A percentile compares a stretch with the other conserved stretches of the same genome.
phyloP scores from a whole-genome alignment of 37 sponge, comb jelly and placozoan species.

The Crambe crambe region DNA sequence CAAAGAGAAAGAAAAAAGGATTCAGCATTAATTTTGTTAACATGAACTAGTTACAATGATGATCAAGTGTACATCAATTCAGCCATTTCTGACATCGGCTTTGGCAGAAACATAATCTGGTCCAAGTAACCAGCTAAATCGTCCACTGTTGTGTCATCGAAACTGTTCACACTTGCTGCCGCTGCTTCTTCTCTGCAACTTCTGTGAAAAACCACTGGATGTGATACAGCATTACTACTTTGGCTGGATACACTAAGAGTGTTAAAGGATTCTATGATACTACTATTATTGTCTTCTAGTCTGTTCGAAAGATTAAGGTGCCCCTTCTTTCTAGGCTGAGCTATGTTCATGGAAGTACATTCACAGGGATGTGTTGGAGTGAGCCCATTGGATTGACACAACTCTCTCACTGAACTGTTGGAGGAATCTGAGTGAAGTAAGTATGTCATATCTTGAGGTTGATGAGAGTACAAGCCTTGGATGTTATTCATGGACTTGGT shows the following conservation, averaged over 20 bases:
- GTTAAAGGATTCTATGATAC: slow-evolving; percentile 15
- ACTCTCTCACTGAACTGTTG: too few species aligned
- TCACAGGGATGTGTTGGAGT: too few species aligned
- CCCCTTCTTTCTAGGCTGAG: slow-evolving; percentile 1
- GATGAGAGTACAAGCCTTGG: too few species aligned
- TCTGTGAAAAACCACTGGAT: neutral
- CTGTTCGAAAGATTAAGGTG: neutral
- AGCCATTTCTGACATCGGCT: slow-evolving; percentile 89
- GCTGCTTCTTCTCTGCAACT: slow-evolving; percentile 33
- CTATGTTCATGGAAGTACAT: too few species aligned
- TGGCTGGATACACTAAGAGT: slow-evolving; percentile 21
- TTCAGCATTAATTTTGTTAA: too few species aligned
- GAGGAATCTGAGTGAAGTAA: too few species aligned
- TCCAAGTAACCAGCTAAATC: slow-evolving; percentile 89
- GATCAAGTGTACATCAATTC: slow-evolving; percentile 85
- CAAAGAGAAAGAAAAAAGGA: too few species aligned
- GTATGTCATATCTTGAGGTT: too few species aligned
- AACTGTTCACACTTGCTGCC: neutral
- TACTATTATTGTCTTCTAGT: neutral
- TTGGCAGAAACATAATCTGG: slow-evolving; percentile 72
- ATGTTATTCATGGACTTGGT: too few species aligned
- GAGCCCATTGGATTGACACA: too few species aligned
- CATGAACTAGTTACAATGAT: too few species aligned
- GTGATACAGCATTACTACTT: neutral
- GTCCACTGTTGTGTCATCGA: slow-evolving; percentile 80